Percentiles rank a stretch among this genome's conserved stretches.
Conservation (phyloP, 2,113 vertebrate species). For the Salvelinus namaycush region DNA sequence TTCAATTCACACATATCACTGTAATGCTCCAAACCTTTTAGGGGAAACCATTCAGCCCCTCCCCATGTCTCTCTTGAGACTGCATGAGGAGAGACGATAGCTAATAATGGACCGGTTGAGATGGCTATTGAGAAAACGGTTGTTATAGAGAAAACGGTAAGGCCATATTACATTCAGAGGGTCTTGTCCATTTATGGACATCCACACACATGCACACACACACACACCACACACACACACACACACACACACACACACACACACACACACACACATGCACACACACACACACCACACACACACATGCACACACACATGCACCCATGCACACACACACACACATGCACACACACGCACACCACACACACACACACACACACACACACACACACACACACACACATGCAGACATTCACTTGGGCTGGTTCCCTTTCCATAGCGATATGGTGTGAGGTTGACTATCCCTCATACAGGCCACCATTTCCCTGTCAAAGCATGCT, state of each 20-base stretch:
- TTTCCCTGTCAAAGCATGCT: slow-evolving; percentile 18
- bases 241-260: background rate
- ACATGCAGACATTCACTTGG: background rate
- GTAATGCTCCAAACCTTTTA: background rate
- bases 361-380: slow-evolving; percentile 6
- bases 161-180: slow-evolving; percentile 22
- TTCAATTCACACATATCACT: background rate
- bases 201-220: slow-evolving; percentile 9
- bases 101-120: too few species aligned
- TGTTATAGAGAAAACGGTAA: too few species aligned
- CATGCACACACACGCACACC: slow-evolving; percentile 4
- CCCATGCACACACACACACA: slow-evolving; percentile 16
- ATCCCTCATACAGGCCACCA: slow-evolving; percentile 17
- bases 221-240: slow-evolving; percentile 8
- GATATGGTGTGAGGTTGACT: slow-evolving; percentile 9
- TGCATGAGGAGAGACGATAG: too few species aligned
- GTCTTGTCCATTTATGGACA: slow-evolving; percentile 17
- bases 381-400: slow-evolving; percentile 17
- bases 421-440: background rate
- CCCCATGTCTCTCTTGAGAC: too few species aligned
- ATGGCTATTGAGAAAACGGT: too few species aligned
- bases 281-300: background rate
- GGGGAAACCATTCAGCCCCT: background rate
- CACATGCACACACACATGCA: background rate
- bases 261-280: background rate